Percentiles rank a stretch among this genome's conserved stretches.
Evolutionary conservation across 2,113 vertebrate species (phyloP).

Genomic region (Coracopsis vasa): DNA sequence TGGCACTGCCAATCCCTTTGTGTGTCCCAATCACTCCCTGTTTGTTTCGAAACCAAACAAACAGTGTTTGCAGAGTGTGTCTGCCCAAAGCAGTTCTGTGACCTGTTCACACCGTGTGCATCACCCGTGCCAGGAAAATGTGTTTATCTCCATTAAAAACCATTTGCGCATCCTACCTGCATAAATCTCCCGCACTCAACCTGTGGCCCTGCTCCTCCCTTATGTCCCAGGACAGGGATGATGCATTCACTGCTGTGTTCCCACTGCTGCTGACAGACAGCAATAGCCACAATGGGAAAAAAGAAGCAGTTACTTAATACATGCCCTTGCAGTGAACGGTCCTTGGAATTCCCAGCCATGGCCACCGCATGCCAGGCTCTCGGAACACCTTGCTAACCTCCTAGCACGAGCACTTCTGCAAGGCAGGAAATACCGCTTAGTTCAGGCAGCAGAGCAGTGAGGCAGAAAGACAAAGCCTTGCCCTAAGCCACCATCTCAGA

Average conservation of each 20-base stretch:
- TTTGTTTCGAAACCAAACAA: background rate
- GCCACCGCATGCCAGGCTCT: background rate
- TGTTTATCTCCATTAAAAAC: background rate
- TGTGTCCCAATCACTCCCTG: background rate
- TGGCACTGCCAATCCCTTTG: background rate
- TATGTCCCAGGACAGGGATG: background rate
- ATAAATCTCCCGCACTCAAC: background rate
- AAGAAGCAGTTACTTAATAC: background rate
- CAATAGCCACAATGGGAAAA: background rate
- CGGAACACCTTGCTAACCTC: background rate
- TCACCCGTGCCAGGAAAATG: background rate
- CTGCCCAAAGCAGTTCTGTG: background rate
- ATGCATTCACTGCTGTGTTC: background rate
- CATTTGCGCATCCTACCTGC: background rate
- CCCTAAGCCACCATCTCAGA: background rate
- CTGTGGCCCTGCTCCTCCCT: background rate
- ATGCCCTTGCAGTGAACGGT: background rate
- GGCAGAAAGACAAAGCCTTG: background rate
- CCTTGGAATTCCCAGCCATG: background rate
- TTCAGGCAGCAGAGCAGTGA: background rate
- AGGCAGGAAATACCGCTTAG: background rate
- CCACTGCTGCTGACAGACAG: background rate
- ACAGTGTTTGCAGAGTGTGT: background rate
- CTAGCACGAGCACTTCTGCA: background rate
- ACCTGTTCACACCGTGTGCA: background rate